These are phyloP conservation scores for Orchesellides sinensis DNA, from an alignment of 2,888 invertebrate species.

Conservation along the genomic window DNA sequence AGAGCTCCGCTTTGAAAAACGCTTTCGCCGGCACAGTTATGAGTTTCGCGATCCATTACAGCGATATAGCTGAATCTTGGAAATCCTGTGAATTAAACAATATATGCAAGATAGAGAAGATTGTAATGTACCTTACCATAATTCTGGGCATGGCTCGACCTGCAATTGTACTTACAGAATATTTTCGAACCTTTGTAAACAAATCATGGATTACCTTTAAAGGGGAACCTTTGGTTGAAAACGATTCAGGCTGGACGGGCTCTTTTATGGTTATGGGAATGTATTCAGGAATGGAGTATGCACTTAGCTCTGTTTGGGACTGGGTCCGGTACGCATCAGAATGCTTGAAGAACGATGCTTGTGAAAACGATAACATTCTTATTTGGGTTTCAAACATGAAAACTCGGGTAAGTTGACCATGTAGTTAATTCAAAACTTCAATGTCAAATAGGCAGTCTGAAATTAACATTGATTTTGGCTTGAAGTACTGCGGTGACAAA, in stretches of 20 bases:
- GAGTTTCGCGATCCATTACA: conserved; percentile 23
- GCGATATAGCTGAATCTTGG: conserved; percentile 19
- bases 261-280: not conserved
- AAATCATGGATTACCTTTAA: not conserved
- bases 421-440: not conserved
- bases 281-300: not conserved
- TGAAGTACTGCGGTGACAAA: not conserved
- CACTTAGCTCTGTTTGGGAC: not conserved
- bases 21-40: not conserved
- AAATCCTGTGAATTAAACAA: conserved; percentile 4
- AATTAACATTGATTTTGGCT: not conserved
- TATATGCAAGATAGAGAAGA: conserved; percentile 31
- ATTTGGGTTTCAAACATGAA: conserved; percentile 50
- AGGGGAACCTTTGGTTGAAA: not conserved
- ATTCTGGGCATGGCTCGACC: conserved; percentile 38
- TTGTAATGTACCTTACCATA: not conserved
- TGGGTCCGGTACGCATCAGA: conserved; percentile 16
- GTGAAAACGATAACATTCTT: conserved; percentile 36
- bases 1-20: too few relatives aligned
- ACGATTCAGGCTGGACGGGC: conserved; percentile 1
- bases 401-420: not conserved
- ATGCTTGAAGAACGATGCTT: conserved; percentile 18
- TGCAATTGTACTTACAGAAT: not conserved
- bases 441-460: not conserved
- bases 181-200: not conserved